A percentile compares a stretch with the other conserved stretches of the same genome.
Conservation (phyloP, 2,113 vertebrate species). For the Addax nasomaculatus region DNA sequence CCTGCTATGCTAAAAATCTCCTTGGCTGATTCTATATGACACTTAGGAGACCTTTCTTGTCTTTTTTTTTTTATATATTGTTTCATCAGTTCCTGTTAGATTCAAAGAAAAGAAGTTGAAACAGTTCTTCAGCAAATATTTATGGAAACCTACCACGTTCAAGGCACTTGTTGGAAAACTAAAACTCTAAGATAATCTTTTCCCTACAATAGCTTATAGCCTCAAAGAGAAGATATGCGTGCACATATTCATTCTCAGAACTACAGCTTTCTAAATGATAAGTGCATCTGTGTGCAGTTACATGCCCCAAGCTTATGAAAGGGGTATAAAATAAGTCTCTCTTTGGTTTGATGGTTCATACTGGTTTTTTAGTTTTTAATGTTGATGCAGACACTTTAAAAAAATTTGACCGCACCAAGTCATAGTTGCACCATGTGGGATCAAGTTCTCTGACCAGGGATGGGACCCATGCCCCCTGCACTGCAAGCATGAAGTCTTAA, state of each 20-base stretch:
- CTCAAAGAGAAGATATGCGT: neutral
- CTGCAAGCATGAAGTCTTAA: neutral
- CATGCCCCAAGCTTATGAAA: neutral
- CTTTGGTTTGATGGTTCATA: neutral
- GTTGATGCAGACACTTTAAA: neutral
- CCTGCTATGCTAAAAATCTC: conserved; percentile 26
- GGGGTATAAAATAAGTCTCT: neutral
- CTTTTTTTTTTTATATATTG: neutral
- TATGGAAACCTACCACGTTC: neutral
- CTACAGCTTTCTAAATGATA: neutral
- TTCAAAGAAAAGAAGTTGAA: conserved; percentile 24
- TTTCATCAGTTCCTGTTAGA: conserved; percentile 22
- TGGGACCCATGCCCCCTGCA: neutral
- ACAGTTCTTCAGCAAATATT: neutral
- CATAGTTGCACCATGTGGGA: neutral
- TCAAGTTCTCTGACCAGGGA: neutral
- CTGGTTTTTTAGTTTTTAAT: neutral
- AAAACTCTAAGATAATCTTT: neutral
- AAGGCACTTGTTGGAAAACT: neutral
- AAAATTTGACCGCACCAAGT: neutral
- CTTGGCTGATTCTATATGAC: neutral
- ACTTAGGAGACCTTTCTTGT: neutral
- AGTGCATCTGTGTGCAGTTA: neutral
- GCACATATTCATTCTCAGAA: neutral
- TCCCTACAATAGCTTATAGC: neutral